These are phyloP conservation scores for Corythucha ciliata DNA, from an alignment of 2,888 invertebrate species.

Conservation along the genomic window DNA sequence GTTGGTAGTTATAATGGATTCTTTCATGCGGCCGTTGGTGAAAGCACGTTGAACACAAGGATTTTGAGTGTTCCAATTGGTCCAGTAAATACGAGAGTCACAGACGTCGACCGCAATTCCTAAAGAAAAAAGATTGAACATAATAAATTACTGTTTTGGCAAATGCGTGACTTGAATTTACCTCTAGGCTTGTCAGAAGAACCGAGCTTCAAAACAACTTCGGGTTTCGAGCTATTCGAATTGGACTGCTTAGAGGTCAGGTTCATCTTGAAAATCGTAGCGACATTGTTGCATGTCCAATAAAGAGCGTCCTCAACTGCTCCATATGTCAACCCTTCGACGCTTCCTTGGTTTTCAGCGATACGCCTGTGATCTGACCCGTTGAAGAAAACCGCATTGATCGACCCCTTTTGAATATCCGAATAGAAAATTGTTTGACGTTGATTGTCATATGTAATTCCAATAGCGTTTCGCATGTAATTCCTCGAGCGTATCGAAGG, in stretches of 20 bases:
- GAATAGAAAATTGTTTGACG: conserved; percentile 69
- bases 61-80: conserved; percentile 75
- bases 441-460: conserved; percentile 68
- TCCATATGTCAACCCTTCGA: conserved; percentile 78
- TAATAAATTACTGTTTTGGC: too few species aligned
- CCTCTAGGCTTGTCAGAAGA: conserved; percentile 71
- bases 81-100: conserved; percentile 67
- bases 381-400: conserved; percentile 72
- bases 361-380: conserved; percentile 57
- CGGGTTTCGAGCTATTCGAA: conserved; percentile 1
- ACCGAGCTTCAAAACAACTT: conserved; percentile 55
- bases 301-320: conserved; percentile 58
- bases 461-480: conserved; percentile 76
- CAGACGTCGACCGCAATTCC: conserved; percentile 78
- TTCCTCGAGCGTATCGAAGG: conserved; percentile 61
- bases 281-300: conserved; percentile 78
- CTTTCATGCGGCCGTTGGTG: conserved; percentile 42
- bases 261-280: conserved; percentile 56
- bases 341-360: conserved; percentile 56
- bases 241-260: conserved; percentile 5
- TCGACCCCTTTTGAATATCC: conserved; percentile 77
- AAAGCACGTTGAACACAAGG: conserved; percentile 73
- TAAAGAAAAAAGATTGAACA: too few species aligned
- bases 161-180: too few species aligned
- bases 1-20: conserved; percentile 64